Conservation (phyloP, 2,888 invertebrate genomes). For the Dendrolimus pini region DNA sequence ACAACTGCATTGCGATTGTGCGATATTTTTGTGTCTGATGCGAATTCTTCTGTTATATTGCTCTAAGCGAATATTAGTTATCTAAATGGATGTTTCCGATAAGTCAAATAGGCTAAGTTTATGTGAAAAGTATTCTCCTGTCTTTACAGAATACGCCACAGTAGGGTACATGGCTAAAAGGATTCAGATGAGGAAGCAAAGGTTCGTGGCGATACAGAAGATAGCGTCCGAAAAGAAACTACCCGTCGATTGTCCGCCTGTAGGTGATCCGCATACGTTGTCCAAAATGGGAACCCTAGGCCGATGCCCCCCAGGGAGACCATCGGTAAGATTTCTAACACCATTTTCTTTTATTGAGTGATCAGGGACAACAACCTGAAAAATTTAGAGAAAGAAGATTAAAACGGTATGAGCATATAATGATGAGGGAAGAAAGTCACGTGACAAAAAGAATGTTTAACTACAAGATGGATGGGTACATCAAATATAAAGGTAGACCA, state of each 20-base stretch:
- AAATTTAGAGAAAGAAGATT: no score
- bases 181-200: conserved; percentile 96
- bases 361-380: no score
- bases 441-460: no score
- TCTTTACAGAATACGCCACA: conserved; percentile 93
- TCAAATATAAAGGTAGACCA: no score
- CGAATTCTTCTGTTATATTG: no score
- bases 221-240: conserved; percentile 94
- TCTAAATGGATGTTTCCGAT: no score
- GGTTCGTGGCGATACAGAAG: conserved; percentile 93
- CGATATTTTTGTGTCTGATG: neutral
- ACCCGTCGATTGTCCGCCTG: conserved; percentile 84
- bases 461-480: no score
- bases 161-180: conserved; percentile 98
- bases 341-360: conserved; percentile 2
- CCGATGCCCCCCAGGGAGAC: conserved; percentile 70
- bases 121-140: conserved; percentile 24
- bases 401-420: no score
- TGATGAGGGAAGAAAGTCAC: no score
- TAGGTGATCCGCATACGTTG: conserved; percentile 81
- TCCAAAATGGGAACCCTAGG: conserved; percentile 88
- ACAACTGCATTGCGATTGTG: conserved; percentile 18
- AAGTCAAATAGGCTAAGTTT: neutral
- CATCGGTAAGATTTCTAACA: conserved; percentile 56
- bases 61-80: no score